Evolutionary conservation across 2,113 vertebrate species (phyloP).

Genomic region (Panthera leo): DNA sequence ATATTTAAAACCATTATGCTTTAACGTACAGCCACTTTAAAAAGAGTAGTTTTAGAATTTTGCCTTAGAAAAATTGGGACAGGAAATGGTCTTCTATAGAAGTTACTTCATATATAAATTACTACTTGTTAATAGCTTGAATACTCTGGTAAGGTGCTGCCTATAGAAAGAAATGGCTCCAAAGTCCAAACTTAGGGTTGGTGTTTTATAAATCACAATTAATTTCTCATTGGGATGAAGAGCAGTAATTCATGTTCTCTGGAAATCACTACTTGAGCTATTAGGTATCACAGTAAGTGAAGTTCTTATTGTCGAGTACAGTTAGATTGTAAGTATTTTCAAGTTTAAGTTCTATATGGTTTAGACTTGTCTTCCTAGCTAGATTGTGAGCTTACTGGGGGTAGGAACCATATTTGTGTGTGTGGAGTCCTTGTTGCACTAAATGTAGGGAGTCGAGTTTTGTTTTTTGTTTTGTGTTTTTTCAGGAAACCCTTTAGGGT

Average conservation of each 20-base stretch:
- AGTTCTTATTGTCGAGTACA: background rate
- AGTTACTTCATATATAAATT: conserved; percentile 30
- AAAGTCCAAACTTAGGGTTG: background rate
- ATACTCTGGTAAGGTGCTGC: background rate
- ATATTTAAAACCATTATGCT: background rate
- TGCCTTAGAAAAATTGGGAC: background rate
- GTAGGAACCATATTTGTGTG: background rate
- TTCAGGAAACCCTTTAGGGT: background rate
- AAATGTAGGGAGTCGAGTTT: background rate
- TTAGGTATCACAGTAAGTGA: background rate
- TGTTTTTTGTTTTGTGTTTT: background rate
- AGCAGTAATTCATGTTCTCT: background rate
- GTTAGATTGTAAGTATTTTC: background rate
- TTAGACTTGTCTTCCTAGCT: background rate
- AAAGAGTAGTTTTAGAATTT: conserved; percentile 48
- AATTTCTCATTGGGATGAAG: conserved; percentile 23
- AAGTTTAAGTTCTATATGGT: background rate
- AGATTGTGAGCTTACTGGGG: background rate
- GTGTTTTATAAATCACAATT: conserved; percentile 42
- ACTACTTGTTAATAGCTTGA: background rate
- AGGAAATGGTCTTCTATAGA: background rate
- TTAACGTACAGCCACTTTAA: background rate
- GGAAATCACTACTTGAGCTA: background rate
- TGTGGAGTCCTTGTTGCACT: background rate
- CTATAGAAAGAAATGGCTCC: conserved; percentile 8